These are phyloP conservation scores for Copidosoma aretas DNA, from an alignment of 2,888 invertebrate species.

Conservation along the genomic window DNA sequence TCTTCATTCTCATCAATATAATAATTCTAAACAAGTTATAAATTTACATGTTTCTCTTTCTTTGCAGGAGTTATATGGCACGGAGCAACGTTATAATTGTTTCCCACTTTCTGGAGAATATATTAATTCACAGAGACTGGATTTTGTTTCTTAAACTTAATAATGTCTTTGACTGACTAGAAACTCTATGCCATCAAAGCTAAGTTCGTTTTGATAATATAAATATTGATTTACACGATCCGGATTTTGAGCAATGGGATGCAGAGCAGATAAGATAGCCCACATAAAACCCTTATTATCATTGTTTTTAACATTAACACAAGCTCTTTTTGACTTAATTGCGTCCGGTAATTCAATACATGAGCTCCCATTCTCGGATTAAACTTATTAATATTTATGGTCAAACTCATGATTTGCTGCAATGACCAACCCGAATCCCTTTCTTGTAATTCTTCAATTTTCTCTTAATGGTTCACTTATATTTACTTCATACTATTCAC, in stretches of 20 bases:
- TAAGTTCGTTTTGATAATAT: not conserved
- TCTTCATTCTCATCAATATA: not conserved
- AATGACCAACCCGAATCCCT: not conserved
- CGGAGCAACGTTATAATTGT: not conserved
- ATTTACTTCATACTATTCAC: not conserved
- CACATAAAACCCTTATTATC: not conserved
- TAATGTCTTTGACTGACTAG: not conserved
- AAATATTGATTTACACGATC: not conserved
- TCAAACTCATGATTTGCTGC: not conserved
- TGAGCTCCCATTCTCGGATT: not conserved
- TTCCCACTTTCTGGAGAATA: not conserved
- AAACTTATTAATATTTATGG: not conserved
- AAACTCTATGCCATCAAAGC: not conserved
- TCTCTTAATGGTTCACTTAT: not conserved
- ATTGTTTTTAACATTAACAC: not conserved
- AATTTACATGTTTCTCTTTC: not conserved
- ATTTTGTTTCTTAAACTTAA: slow-evolving; percentile 1
- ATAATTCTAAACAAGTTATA: not conserved
- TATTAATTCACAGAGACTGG: not conserved
- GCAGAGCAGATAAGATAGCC: not conserved
- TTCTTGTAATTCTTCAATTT: not conserved
- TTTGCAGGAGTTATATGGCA: not conserved
- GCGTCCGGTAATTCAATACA: not conserved
- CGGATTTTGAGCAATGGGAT: not conserved
- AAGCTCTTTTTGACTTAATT: not conserved